phyloP scores from a whole-genome alignment of 2,113 vertebrate genomes.

The Helogale parvula region DNA sequence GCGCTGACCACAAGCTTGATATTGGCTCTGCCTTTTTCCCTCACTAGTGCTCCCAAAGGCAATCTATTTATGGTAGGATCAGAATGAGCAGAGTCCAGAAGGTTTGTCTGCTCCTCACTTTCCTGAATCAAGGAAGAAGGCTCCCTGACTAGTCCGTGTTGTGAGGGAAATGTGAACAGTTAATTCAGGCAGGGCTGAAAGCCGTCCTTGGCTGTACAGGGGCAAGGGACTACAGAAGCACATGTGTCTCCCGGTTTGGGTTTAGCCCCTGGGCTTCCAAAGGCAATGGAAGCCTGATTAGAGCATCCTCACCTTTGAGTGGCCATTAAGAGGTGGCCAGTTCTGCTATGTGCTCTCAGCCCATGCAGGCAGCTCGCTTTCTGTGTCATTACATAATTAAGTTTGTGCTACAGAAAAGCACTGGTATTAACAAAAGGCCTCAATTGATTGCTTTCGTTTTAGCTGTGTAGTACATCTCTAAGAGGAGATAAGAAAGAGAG shows the following conservation, averaged over 20 bases:
- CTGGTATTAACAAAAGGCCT: conserved; percentile 68
- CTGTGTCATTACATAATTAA: conserved; percentile 82
- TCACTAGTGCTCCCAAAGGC: background rate
- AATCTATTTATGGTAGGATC: background rate
- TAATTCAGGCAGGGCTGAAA: conserved; percentile 25
- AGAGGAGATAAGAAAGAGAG: conserved; percentile 54
- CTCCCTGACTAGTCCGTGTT: background rate
- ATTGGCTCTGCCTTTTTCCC: background rate
- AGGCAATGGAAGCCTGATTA: background rate
- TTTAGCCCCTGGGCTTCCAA: background rate
- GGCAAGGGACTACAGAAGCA: conserved; percentile 62
- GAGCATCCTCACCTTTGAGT: background rate
- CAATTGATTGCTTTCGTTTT: conserved; percentile 76
- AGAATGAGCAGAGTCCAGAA: background rate
- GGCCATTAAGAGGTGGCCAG: accelerated
- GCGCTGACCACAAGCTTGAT: background rate
- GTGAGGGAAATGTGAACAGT: background rate
- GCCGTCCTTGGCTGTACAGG: conserved; percentile 39
- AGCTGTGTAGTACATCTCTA: conserved; percentile 18
- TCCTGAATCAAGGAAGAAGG: background rate
- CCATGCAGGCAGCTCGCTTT: conserved; percentile 8
- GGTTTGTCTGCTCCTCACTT: background rate
- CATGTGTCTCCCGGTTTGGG: background rate
- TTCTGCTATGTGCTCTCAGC: background rate
- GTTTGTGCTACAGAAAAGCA: conserved; percentile 63